Evolutionary conservation across 2,113 vertebrate species (phyloP).

Genomic region (Hystrix brachyura): DNA sequence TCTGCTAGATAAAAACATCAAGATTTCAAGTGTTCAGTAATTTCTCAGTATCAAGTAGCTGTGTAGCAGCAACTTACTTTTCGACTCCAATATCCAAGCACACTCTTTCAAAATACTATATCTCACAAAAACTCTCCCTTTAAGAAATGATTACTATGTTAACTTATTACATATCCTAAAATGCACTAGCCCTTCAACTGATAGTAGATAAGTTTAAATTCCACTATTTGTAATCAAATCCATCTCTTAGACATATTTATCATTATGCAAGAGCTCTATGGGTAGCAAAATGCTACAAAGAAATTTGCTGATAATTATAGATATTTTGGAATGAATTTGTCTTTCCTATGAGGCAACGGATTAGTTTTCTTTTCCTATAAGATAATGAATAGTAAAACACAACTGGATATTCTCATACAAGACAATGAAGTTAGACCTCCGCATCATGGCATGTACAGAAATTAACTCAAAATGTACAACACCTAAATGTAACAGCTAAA

Average conservation of each 20-base stretch:
- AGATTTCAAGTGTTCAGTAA: background rate
- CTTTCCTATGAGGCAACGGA: background rate
- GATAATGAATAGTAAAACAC: background rate
- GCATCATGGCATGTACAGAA: background rate
- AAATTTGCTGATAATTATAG: background rate
- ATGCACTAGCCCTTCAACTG: background rate
- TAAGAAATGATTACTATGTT: background rate
- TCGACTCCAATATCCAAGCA: background rate
- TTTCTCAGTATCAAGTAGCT: background rate
- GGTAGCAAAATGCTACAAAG: background rate
- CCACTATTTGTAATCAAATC: background rate
- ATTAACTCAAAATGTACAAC: background rate
- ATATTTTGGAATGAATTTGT: conserved; percentile 10
- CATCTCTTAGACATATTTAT: background rate
- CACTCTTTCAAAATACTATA: background rate
- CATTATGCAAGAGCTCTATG: background rate
- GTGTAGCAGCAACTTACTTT: background rate
- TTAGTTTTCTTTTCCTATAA: background rate
- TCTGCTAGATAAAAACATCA: background rate
- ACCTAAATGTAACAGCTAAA: background rate
- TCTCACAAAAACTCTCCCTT: background rate
- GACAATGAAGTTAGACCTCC: background rate
- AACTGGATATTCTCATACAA: background rate
- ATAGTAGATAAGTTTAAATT: background rate
- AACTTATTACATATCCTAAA: background rate